Evolutionary conservation across 2,113 vertebrate species (phyloP).

Genomic region (Oceanites oceanicus): DNA sequence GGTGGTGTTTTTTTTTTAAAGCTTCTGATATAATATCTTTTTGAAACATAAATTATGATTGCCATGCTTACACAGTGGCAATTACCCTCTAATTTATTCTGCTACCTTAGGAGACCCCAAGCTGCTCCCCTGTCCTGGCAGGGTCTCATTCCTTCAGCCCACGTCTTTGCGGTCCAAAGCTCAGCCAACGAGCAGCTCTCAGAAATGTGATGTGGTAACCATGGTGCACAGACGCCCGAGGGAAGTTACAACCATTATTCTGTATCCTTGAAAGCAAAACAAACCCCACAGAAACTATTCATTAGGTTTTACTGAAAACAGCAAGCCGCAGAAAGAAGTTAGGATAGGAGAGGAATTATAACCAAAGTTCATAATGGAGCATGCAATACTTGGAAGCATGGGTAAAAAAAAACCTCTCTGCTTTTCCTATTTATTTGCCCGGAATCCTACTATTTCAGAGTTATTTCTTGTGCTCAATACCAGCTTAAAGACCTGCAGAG

Average conservation of each 20-base stretch:
- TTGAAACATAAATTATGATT: background rate
- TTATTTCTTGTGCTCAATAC: constrained; percentile 16
- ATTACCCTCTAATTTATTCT: background rate
- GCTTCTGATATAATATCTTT: background rate
- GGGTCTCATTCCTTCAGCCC: background rate
- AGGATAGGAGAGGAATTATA: constrained; percentile 20
- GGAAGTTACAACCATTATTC: background rate
- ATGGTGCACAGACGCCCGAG: background rate
- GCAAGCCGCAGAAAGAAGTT: background rate
- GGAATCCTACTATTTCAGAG: constrained; percentile 3
- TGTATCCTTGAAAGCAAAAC: constrained; percentile 1
- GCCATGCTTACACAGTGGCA: background rate
- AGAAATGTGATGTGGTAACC: background rate
- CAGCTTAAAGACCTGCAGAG: background rate
- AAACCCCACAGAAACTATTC: background rate
- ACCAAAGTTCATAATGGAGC: background rate
- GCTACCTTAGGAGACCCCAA: background rate
- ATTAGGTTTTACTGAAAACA: constrained; percentile 22
- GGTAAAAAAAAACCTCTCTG: background rate
- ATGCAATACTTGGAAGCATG: background rate
- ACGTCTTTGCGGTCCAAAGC: fast-evolving
- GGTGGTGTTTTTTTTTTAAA: fast-evolving
- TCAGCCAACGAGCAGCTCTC: background rate
- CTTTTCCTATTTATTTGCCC: constrained; percentile 3
- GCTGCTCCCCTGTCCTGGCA: background rate